Base-by-base conservation (phyloP, 2,797 vertebrate genomes). In the Numenius phaeopus region DNA sequence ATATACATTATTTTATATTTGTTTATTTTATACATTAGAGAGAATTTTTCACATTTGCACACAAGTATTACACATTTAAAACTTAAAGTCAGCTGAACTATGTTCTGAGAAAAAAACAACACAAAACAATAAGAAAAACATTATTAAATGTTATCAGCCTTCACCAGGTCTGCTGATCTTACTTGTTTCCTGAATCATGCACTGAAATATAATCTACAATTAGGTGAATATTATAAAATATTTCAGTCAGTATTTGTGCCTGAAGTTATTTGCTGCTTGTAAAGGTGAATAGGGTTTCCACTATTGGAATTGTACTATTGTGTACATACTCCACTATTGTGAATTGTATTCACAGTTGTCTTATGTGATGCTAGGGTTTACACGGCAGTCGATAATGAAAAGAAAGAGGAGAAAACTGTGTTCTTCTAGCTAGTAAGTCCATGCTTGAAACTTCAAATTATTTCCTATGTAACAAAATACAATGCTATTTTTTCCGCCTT, bases 341-440 rank as follows among this genome's bases (percentile, higher is more conserved):
- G 34, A 37, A 37, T 37, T 37, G 4, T 61, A 17, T 83, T 77
- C 32, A 57, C 14, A 77, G 15, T 20, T 44, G 2, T 27, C 15
- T 75, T 85, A 3, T 32, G 8, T 11, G 9, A 13, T 61, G 10
- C 30, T 87, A 8, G 15, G 3, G 6, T 40, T 72, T 47, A 58
- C 3, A 22, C 0, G 54, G 22, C 4, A 30, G 10, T 5, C 1
- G 4, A 19, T 20, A 5, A 12, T 40, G 23, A 79, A 62, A 50
- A 18, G 7, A 57, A 79, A 44, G 8, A 58, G 8, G 39, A 59
- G 3, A 3, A 76, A 83, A 23, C 8, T 11, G 6, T 70, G 7
- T 79, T 47, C 13, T 72, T 94, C 52, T 18, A 72, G 4, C 9
- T 47, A 57, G 21, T 30, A 57, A 85, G 71, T 32, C 10, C 14